A percentile compares a stretch with the other conserved stretches of the same genome.
Evolutionary conservation across 92 coral and sea anemone species (phyloP).

Genomic region (Phenganax subtilis): DNA sequence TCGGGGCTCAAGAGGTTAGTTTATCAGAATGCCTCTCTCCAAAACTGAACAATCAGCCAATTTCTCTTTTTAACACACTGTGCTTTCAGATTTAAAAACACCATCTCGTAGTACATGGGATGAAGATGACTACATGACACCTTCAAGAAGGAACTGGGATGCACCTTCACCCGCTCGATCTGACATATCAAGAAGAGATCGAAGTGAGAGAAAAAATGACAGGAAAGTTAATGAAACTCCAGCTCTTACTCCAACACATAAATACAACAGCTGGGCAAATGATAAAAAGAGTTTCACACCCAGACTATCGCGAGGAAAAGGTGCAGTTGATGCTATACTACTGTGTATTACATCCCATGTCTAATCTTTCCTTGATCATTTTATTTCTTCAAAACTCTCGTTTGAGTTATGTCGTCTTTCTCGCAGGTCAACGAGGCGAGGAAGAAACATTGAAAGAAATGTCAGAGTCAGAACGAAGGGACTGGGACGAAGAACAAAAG

Average conservation of each 20-base stretch:
- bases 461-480: conserved; percentile 69
- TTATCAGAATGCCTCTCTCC: neutral
- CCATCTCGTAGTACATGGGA: conserved; percentile 97
- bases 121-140: conserved; percentile 71
- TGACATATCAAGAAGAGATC: conserved; percentile 59
- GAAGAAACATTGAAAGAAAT: conserved; percentile 37
- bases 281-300: conserved; percentile 74
- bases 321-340: conserved; percentile 35
- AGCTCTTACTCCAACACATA: conserved; percentile 88
- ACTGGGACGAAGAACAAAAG: conserved; percentile 99
- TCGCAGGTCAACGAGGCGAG: conserved; percentile 38
- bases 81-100: conserved; percentile 65
- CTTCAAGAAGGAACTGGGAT: conserved; percentile 83
- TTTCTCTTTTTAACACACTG: neutral
- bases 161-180: conserved; percentile 91
- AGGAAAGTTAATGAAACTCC: conserved; percentile 71
- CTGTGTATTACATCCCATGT: neutral
- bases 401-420: neutral
- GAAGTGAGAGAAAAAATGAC: conserved; percentile 58
- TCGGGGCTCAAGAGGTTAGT: conserved; percentile 62
- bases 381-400: too few relatives aligned
- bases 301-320: conserved; percentile 81
- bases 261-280: conserved; percentile 93
- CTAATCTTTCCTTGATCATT: too few relatives aligned
- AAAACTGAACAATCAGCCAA: neutral